phyloP scores from a whole-genome alignment of 2,888 invertebrate genomes.

The Agriopis marginaria region DNA sequence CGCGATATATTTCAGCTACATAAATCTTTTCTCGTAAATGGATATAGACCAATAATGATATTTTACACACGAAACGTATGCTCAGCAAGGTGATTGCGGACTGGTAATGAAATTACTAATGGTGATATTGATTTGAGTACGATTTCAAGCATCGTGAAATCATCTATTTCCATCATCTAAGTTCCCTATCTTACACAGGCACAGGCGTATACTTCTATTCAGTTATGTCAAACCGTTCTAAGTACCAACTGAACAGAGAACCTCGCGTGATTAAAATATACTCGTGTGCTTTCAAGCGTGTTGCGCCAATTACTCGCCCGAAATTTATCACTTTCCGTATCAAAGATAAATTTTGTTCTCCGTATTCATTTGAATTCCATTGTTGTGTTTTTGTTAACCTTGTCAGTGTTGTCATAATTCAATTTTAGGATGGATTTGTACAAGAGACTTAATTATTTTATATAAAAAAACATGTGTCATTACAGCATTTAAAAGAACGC shows the following conservation, averaged over 20 bases:
- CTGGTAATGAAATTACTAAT: too few relatives aligned
- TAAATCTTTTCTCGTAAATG: too few relatives aligned
- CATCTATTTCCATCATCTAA: conserved; percentile 4
- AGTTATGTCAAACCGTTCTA: conserved; percentile 27
- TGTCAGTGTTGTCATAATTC: too few relatives aligned
- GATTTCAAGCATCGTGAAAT: not conserved
- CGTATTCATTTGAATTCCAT: conserved; percentile 17
- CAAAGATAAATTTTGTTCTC: conserved; percentile 18
- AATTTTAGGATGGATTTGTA: too few relatives aligned
- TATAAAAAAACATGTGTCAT: too few relatives aligned
- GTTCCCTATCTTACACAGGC: not conserved
- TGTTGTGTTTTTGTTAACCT: not conserved
- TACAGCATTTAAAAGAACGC: too few relatives aligned
- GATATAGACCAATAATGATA: too few relatives aligned
- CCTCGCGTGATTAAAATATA: conserved; percentile 31
- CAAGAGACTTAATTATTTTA: too few relatives aligned
- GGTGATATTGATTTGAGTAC: not conserved
- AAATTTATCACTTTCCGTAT: conserved; percentile 30
- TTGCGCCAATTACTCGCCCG: conserved; percentile 37
- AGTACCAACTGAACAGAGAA: conserved; percentile 35
- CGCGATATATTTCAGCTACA: too few relatives aligned
- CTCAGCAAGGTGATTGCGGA: too few relatives aligned
- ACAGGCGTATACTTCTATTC: not conserved
- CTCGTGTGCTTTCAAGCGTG: conserved; percentile 30
- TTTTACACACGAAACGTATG: too few relatives aligned